These are phyloP conservation scores for Ceraclea dissimilis DNA, from an alignment of 2,888 invertebrate species.

Conservation along the genomic window DNA sequence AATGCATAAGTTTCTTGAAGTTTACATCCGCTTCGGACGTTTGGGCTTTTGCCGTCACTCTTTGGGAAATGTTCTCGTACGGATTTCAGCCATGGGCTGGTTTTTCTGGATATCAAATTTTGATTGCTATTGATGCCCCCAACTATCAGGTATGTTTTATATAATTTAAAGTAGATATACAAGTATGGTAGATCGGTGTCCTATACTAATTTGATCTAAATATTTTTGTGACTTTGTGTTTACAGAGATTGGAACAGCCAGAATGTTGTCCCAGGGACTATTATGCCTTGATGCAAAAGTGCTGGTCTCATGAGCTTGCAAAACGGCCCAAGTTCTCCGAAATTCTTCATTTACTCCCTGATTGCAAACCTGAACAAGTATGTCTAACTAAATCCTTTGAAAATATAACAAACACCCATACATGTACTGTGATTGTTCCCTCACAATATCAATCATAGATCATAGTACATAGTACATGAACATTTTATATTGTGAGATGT, in stretches of 20 bases:
- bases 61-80: conserved; percentile 99
- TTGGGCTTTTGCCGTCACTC: conserved; percentile 96
- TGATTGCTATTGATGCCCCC: conserved; percentile 92
- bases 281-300: conserved; percentile 86
- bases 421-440: no score
- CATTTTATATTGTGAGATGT: no score
- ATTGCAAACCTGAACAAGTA: conserved; percentile 83
- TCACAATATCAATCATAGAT: no score
- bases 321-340: conserved; percentile 87
- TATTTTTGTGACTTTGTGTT: conserved; percentile 16
- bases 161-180: no score
- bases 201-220: no score
- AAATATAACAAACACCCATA: not conserved
- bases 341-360: conserved; percentile 67
- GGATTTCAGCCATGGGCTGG: conserved; percentile 99
- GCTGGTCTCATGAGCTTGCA: conserved; percentile 91
- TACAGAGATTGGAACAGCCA: conserved; percentile 79
- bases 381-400: not conserved
- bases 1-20: conserved; percentile 90
- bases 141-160: conserved; percentile 59
- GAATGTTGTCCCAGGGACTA: conserved; percentile 93
- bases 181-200: no score
- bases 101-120: conserved; percentile 85
- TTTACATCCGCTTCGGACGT: conserved; percentile 97
- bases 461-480: no score